Evolutionary conservation across 2,113 vertebrate species (phyloP).

Genomic region (Ibidorhyncha struthersii): DNA sequence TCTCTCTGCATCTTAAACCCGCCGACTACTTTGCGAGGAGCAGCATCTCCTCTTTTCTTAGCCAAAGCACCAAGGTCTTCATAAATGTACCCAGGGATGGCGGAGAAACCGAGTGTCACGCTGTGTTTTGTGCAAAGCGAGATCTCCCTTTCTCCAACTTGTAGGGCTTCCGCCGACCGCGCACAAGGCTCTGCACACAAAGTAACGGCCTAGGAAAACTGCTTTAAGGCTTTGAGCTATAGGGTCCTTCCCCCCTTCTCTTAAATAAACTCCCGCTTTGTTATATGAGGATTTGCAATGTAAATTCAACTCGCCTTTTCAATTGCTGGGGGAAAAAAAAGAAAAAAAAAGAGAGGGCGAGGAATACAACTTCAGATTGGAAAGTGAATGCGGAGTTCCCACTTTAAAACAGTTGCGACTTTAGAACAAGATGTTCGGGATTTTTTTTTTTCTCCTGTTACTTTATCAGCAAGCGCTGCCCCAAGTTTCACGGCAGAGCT

Average conservation of each 20-base stretch:
- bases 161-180: constrained; percentile 6
- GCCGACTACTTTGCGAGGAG: background rate
- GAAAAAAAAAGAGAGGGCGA: background rate
- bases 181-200: background rate
- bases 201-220: background rate
- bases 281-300: background rate
- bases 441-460: accelerated
- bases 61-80: background rate
- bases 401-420: background rate
- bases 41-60: background rate
- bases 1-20: background rate
- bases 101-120: background rate
- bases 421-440: background rate
- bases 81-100: background rate
- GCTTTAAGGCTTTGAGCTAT: background rate
- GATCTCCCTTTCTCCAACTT: background rate
- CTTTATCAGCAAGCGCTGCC: background rate
- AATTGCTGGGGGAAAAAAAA: background rate
- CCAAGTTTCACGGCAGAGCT: constrained; percentile 13
- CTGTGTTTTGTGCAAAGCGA: background rate
- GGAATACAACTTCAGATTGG: background rate
- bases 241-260: background rate
- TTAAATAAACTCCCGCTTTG: constrained; percentile 10
- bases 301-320: constrained; percentile 2
- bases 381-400: background rate